Percentiles rank a stretch among this genome's conserved stretches.
phyloP scores from a whole-genome alignment of 92 coral and sea anemone genomes.

The Parazoanthus darwini region DNA sequence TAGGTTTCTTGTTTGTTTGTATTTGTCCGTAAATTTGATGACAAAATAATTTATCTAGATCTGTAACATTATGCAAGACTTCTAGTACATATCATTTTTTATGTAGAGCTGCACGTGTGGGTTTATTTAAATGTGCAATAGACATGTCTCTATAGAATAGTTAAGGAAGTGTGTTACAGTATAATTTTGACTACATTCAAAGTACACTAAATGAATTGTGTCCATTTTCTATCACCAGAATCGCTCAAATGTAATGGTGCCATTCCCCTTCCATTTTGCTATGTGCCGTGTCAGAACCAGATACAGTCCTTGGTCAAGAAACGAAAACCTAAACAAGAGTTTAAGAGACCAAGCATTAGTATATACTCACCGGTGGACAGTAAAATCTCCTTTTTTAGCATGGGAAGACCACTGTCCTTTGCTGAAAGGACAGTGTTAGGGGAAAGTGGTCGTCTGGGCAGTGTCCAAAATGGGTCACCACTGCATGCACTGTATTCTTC shows the following conservation, averaged over 20 bases:
- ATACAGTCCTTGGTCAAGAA: constrained; percentile 57
- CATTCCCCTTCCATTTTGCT: constrained; percentile 84
- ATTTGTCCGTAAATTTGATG: too few relatives aligned
- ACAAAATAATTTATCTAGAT: too few relatives aligned
- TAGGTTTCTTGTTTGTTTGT: too few relatives aligned
- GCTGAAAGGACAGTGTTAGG: background rate
- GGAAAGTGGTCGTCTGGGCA: background rate
- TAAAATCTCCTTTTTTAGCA: constrained; percentile 71
- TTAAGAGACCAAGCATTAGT: background rate
- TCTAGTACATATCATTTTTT: too few relatives aligned
- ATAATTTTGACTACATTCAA: too few relatives aligned
- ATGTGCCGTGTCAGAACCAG: constrained; percentile 84
- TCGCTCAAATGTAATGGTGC: background rate
- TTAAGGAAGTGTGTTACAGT: too few relatives aligned
- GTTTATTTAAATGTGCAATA: too few relatives aligned
- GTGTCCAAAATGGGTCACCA: constrained; percentile 30
- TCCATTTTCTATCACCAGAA: constrained; percentile 12
- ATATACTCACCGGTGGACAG: constrained; percentile 68
- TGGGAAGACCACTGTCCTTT: constrained; percentile 30
- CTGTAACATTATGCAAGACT: too few relatives aligned
- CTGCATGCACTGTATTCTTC: background rate
- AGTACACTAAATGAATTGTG: background rate
- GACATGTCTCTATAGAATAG: too few relatives aligned
- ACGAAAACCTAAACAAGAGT: constrained; percentile 42
- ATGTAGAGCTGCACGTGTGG: too few relatives aligned